phyloP scores from a whole-genome alignment of 1,140 invertebrate species.

The Drosophila oshimai region DNA sequence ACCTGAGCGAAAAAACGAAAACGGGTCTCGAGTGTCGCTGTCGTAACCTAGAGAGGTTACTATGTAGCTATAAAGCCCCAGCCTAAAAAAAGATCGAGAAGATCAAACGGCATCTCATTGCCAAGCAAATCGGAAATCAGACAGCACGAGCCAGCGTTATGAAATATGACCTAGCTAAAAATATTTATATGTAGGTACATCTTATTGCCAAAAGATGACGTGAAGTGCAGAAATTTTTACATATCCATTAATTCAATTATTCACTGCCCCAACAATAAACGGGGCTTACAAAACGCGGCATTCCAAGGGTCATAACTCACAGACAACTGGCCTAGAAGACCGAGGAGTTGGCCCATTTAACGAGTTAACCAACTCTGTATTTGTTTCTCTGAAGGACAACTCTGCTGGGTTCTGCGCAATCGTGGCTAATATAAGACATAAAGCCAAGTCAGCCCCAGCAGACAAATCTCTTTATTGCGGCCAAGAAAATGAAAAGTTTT shows the following conservation, averaged over 20 bases:
- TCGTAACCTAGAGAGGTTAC: constrained; percentile 20
- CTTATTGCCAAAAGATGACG: constrained; percentile 64
- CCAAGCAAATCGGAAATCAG: constrained; percentile 69
- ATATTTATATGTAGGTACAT: constrained; percentile 10
- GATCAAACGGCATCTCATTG: constrained; percentile 73
- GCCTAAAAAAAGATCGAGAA: constrained; percentile 54
- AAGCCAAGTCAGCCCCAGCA: background rate
- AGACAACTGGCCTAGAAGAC: constrained; percentile 70
- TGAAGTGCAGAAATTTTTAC: constrained; percentile 68
- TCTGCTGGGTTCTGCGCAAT: constrained; percentile 41
- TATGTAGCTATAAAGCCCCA: constrained; percentile 6
- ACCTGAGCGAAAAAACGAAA: constrained; percentile 46
- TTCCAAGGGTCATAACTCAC: constrained; percentile 63
- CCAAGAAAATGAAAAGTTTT: constrained; percentile 47
- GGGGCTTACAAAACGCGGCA: constrained; percentile 52
- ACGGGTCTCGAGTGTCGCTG: constrained; percentile 41
- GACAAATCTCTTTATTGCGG: constrained; percentile 44
- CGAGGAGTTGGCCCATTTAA: constrained; percentile 42
- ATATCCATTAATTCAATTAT: constrained; percentile 67
- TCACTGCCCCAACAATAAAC: constrained; percentile 25
- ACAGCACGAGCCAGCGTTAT: constrained; percentile 45
- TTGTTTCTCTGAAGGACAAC: constrained; percentile 57
- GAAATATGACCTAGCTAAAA: constrained; percentile 61
- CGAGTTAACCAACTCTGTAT: constrained; percentile 48
- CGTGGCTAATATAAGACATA: constrained; percentile 12